Base-by-base conservation (phyloP, 30 jellyfish, hydroid and myxozoan species). In the Turritopsis dohrnii region DNA sequence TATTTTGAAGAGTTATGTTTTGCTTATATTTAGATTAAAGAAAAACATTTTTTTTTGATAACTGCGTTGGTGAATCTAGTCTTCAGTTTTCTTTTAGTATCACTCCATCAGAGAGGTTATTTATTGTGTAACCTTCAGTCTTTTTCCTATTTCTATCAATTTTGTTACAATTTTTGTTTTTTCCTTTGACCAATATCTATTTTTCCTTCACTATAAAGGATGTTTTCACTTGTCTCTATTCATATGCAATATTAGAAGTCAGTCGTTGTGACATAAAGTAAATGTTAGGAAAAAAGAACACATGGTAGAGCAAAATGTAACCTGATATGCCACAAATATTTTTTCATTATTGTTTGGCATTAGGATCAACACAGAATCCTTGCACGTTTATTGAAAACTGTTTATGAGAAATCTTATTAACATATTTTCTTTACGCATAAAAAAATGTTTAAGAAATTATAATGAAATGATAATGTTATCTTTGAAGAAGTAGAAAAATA, bases 281-380 rank as follows among this genome's bases (percentile, higher is more conserved):
- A 41, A 41, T 41, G 60, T 41, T 41, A 41, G 60, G 60, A 41
- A 41, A 41, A 41, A 41, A 41, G 60, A 41, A 41, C 60, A 41
- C 60, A 41, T 41, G 60, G 60, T 41, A 41, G 60, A 41, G 60
- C 60, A 41, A 3, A 41, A 41, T 41, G 60, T 41, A 41, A 41
- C 60, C 60, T 41, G 60, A 41, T 41, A 41, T 41, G n/a, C 60
- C 13, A 41, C 60, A 41, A 41, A 41, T 41, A 41, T 41, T 41
- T 41, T 41, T 69, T 69, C 30, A 69, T 27, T 9, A 69, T 69
- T 69, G 77, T 69, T 69, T 69, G 30, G 28, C 31, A 27, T 69
- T n/a, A 69, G 77, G 77, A 69, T 69, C 77, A 69, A 69, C 77
- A 69, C 16, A 69, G 30, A 69, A 27, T 69, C 77, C 77, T 69